These are phyloP conservation scores for Salticus scenicus DNA, from an alignment of 2,888 invertebrate species.

Conservation along the genomic window DNA sequence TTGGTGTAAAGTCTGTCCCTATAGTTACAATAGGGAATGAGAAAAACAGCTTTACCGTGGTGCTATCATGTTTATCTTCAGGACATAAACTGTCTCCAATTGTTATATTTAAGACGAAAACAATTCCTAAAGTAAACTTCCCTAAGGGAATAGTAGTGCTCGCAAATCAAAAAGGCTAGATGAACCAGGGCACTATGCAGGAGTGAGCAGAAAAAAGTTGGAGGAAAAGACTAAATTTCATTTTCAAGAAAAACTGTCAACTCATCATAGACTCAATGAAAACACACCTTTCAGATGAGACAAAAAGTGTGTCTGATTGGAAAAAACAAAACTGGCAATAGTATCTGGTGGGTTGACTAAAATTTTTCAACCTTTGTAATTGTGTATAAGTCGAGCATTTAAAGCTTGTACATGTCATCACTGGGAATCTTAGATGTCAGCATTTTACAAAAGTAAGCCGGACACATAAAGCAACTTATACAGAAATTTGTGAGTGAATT, in stretches of 20 bases:
- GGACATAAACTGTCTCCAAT: neutral
- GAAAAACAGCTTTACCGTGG: neutral
- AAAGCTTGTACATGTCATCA: neutral
- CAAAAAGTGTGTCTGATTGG: too few species aligned
- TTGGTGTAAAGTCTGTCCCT: slow-evolving; percentile 9
- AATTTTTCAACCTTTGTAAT: neutral
- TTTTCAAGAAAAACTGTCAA: too few species aligned
- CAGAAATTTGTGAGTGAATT: neutral
- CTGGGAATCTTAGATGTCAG: neutral
- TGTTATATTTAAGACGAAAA: neutral
- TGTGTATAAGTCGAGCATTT: neutral
- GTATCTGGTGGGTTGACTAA: neutral
- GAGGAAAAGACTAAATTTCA: too few species aligned
- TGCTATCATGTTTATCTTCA: neutral
- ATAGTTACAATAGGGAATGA: neutral
- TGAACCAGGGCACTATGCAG: slow-evolving; percentile 5
- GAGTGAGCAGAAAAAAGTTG: too few species aligned
- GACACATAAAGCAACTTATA: neutral
- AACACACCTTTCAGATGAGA: too few species aligned
- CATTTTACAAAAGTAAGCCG: neutral
- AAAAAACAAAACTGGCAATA: neutral
- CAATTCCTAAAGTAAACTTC: neutral
- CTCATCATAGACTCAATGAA: too few species aligned
- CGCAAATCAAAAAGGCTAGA: neutral
- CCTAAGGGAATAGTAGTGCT: neutral